A percentile compares a stretch with the other conserved stretches of the same genome.
Evolutionary conservation across 2,797 vertebrate species (phyloP).

Genomic region (Hybognathus amarus): DNA sequence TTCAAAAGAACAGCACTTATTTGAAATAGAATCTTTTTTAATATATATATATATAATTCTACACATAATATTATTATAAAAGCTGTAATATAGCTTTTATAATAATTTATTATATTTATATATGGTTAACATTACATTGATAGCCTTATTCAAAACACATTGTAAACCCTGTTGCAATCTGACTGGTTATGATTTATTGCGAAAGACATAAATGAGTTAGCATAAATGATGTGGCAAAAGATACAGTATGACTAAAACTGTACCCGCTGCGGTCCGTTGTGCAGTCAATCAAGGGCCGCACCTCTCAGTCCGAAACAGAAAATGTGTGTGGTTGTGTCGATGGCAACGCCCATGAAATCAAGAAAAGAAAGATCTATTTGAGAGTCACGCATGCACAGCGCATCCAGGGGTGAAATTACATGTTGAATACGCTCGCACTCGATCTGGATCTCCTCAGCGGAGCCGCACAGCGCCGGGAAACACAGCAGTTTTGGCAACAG

Average conservation of each 20-base stretch:
- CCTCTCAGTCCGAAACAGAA: slow-evolving; percentile 8
- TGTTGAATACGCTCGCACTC: neutral
- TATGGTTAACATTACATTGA: neutral
- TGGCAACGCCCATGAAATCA: slow-evolving; percentile 30
- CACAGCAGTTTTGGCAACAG: slow-evolving; percentile 56
- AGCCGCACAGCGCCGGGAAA: slow-evolving; percentile 57
- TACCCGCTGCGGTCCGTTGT: neutral
- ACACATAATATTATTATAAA: too few species aligned
- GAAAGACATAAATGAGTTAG: neutral
- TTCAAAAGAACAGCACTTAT: too few species aligned
- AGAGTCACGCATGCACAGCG: neutral
- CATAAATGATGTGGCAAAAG: neutral
- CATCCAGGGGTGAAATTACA: slow-evolving; percentile 22
- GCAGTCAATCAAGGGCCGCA: slow-evolving; percentile 17
- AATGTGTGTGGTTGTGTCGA: slow-evolving; percentile 14
- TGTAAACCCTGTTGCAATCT: neutral
- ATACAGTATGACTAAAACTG: slow-evolving; percentile 21
- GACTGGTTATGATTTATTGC: slow-evolving; percentile 1
- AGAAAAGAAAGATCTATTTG: slow-evolving; percentile 31
- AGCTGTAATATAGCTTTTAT: neutral
- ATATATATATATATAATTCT: too few species aligned
- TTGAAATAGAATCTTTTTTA: too few species aligned
- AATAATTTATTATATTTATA: too few species aligned
- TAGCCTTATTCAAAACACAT: slow-evolving; percentile 3
- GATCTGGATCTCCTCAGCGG: slow-evolving; percentile 43